Evolutionary conservation across 2,113 vertebrate genomes (phyloP), one percentile per base, ranked within the genome.

Genomic region (Amphiprion ocellaris): DNA sequence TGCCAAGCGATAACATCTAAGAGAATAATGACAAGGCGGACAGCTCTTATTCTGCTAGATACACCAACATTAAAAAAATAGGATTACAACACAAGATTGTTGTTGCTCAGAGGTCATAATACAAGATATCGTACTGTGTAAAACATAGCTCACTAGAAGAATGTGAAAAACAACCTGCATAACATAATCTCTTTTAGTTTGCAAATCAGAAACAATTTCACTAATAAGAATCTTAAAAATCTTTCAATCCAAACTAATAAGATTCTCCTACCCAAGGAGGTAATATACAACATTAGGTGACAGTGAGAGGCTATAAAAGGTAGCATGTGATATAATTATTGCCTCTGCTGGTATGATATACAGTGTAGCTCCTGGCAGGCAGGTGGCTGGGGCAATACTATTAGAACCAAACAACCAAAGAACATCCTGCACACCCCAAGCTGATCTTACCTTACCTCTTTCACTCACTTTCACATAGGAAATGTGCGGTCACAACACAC

Each of bases 401-500:
- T 62, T 41, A 46, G 46, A 15, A 54, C 1, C 52, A 54, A 81
- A 78, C 28, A 71, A 28, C 24, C 11, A 30, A 53, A 75, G 37
- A 74, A 41, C 21, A 41, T 50, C 71, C 37, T 2, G n/a, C 33
- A 62, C 77, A 79, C 50, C 19, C 8, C 9, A 10, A 63, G 44
- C 58, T 62, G 54, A 62, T 82, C 2, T 59, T 28, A 62, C 14
- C 30, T 33, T 30, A 73, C 71, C 55, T n/a, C 52, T 19, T 21
- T 21, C 21, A 16, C 55, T 85, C 46, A 76, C 85, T 87, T 76
- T 88, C 79, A 84, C n/a, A 86, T 61, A 81, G 88, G 86, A 86
- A 88, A 69, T 65, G 50, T 76, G 79, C 17, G 30, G 81, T 69
- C 74, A 84, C 76, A 72, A 76, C 58, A 72, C 58, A 58, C 54